phyloP scores from a whole-genome alignment of 2,888 invertebrate species.

The Serrognathus titanus region DNA sequence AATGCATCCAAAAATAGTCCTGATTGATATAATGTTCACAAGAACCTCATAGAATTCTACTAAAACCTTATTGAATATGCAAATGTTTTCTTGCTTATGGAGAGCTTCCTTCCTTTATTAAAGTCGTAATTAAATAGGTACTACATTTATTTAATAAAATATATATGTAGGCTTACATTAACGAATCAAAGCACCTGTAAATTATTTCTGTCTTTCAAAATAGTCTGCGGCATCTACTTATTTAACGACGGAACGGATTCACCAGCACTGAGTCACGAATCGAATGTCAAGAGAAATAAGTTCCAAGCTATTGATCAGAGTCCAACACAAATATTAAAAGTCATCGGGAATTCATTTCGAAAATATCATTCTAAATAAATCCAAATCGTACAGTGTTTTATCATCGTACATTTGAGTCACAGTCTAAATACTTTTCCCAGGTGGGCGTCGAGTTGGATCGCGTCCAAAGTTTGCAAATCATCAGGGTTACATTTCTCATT shows the following conservation, averaged over 20 bases:
- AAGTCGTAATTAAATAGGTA: too few species aligned
- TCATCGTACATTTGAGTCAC: constrained; percentile 33
- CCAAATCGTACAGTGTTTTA: constrained; percentile 12
- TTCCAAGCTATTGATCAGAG: background rate
- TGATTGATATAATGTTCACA: too few species aligned
- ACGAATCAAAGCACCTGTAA: too few species aligned
- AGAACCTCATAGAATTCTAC: too few species aligned
- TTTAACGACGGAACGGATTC: background rate
- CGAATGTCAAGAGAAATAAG: background rate
- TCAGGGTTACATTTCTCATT: too few species aligned
- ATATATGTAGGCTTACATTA: too few species aligned
- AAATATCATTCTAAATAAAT: constrained; percentile 14
- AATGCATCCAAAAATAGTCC: too few species aligned
- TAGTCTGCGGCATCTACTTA: background rate
- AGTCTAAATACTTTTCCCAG: constrained; percentile 34
- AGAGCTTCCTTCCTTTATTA: too few species aligned
- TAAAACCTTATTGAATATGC: too few species aligned
- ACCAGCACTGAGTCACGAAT: background rate
- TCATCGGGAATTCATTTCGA: background rate
- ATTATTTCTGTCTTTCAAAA: too few species aligned
- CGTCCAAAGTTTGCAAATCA: constrained; percentile 24
- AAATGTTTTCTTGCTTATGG: too few species aligned
- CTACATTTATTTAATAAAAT: too few species aligned
- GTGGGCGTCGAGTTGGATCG: constrained; percentile 32
- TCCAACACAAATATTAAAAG: background rate